Evolutionary conservation across 2,113 vertebrate species (phyloP).

Genomic region (Pitta sordida): DNA sequence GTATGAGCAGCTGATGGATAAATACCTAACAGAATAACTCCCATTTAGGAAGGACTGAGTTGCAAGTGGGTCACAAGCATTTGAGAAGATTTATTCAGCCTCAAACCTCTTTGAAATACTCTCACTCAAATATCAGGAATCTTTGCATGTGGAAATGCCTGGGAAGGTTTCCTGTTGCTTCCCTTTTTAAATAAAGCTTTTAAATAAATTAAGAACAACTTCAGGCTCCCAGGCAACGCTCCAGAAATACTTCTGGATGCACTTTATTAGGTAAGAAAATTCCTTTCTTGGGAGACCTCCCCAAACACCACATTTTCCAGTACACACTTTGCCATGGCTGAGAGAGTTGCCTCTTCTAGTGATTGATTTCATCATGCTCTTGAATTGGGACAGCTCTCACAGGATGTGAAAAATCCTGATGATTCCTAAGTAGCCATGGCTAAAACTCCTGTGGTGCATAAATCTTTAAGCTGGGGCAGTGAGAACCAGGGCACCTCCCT

Average conservation of each 20-base stretch:
- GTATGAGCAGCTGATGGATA: background rate
- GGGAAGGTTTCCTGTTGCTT: background rate
- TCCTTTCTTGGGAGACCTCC: background rate
- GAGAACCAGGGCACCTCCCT: background rate
- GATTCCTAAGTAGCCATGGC: background rate
- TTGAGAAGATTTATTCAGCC: background rate
- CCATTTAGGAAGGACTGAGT: background rate
- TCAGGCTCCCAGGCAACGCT: background rate
- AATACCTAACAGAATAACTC: background rate
- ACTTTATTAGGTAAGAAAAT: background rate
- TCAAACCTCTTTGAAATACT: background rate
- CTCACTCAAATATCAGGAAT: background rate
- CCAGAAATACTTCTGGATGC: background rate
- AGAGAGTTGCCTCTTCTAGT: background rate
- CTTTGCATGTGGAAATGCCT: background rate
- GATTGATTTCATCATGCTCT: background rate
- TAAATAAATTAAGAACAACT: background rate
- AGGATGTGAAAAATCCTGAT: background rate
- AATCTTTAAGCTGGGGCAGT: background rate
- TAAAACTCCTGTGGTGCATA: background rate
- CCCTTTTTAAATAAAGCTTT: background rate
- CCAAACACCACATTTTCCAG: background rate
- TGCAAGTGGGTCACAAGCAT: background rate
- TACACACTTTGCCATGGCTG: accelerated
- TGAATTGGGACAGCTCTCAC: background rate